Conservation (phyloP, 2,113 vertebrate species). For the Lethenteron reissneri region DNA sequence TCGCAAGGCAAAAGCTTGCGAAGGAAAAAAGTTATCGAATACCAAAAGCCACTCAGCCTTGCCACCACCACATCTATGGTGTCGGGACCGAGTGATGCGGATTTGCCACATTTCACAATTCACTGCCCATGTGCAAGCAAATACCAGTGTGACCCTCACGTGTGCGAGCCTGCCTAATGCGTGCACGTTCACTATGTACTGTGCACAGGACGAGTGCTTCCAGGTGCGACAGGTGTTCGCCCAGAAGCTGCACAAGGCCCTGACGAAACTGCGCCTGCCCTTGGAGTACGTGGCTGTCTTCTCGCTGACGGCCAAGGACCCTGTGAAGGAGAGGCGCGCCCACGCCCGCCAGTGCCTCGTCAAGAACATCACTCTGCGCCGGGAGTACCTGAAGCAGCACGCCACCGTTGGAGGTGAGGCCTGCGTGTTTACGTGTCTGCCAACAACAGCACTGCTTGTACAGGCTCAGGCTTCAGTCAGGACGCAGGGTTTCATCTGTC, state of each 20-base stretch:
- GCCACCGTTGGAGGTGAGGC: slow-evolving; percentile 61
- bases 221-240: slow-evolving; percentile 96
- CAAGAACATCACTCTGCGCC: slow-evolving; percentile 92
- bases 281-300: slow-evolving; percentile 96
- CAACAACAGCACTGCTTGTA: too few species aligned
- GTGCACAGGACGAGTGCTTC: slow-evolving; percentile 78
- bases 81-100: too few species aligned
- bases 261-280: slow-evolving; percentile 70
- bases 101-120: too few species aligned
- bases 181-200: not conserved
- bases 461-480: too few species aligned
- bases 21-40: too few species aligned
- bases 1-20: too few species aligned
- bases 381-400: slow-evolving; percentile 93
- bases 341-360: slow-evolving; percentile 93
- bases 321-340: slow-evolving; percentile 85
- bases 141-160: too few species aligned
- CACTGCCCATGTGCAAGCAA: too few species aligned
- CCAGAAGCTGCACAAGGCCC: slow-evolving; percentile 84
- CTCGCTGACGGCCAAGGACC: slow-evolving; percentile 91
- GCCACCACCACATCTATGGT: too few species aligned
- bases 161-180: too few species aligned
- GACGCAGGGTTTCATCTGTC: too few species aligned
- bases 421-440: not conserved
- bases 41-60: too few species aligned